Evolutionary conservation across 1,140 invertebrate species (phyloP), one percentile per base, ranked within the genome.

Genomic region (Adoxophyes honmai): DNA sequence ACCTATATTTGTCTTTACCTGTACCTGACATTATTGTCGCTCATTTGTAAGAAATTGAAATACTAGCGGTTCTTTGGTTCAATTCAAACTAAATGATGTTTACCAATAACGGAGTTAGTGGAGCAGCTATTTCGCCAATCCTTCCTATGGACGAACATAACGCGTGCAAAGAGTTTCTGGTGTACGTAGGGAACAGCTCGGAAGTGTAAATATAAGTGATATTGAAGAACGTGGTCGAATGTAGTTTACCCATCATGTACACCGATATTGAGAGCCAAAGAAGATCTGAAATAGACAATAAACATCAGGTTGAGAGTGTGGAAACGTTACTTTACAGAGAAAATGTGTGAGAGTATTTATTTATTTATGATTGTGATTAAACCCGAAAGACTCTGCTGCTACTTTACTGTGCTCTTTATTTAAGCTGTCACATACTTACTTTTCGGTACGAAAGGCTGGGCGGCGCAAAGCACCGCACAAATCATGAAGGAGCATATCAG

Each of bases 121-220:
- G 92, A 34, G 92, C 92, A 59, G 93, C 59, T 81, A 94, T 93
- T n/a, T 92, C 93, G 6, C 93, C 92, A 59, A 94, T 84, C 33
- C 94, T 82, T 11, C 93, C 93, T 44, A 93, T 82, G 76, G 93
- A 92, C 5, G 93, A 93, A 70, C 93, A 93, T 21, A 92, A 73
- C 0, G 92, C 90, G 7, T 94, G 86, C 39, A 93, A 80, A n/a
- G 91, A 92, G 61, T 93, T 92, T 11, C 93, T 86, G 3, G 93
- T 86, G 59, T 91, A 91, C 0, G 93, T 94, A 0, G 93, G 93
- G 62, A 93, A 94, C 65, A 94, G 83, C 75, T 94, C 93, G 1
- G 92, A 90, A 0, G 93, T 93, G 53, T 92, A 93, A 54, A 94
- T 86, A 64, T 94, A 94, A 1, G 93, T 78, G 2, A 89, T 88